phyloP scores from a whole-genome alignment of 2,888 invertebrate species.

The Steinernema hermaphroditum region DNA sequence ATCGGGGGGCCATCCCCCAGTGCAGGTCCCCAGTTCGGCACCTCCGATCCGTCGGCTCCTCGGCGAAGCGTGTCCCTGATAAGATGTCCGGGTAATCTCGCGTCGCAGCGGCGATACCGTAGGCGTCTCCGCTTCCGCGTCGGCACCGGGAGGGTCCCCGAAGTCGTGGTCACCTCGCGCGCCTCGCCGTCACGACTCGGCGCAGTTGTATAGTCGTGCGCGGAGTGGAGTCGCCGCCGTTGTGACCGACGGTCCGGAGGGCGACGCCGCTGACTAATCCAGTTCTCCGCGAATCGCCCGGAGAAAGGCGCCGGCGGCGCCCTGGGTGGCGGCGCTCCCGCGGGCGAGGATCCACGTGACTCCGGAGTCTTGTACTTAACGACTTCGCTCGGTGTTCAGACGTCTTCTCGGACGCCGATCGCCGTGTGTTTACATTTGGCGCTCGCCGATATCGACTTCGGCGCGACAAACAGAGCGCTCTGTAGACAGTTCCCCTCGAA shows the following conservation, averaged over 20 bases:
- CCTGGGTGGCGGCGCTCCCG: background rate
- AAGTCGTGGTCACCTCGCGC: background rate
- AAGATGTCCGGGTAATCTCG: constrained; percentile 25
- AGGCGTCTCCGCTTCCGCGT: background rate
- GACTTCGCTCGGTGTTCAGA: no score
- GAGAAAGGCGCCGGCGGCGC: background rate
- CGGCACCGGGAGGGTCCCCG: background rate
- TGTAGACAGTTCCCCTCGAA: constrained; percentile 25
- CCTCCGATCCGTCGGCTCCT: constrained; percentile 1
- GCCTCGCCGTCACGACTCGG: constrained; percentile 20
- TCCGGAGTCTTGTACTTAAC: no score
- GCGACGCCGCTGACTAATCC: background rate
- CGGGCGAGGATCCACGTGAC: no score
- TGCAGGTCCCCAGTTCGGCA: constrained; percentile 17
- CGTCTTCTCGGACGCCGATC: no score
- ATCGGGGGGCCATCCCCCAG: background rate
- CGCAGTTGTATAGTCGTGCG: constrained; percentile 23
- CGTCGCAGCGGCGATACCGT: background rate
- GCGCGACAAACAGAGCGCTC: constrained; percentile 17
- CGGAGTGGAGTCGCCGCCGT: background rate
- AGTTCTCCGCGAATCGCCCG: background rate
- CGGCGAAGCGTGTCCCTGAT: constrained; percentile 16
- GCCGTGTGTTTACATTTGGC: constrained; percentile 11
- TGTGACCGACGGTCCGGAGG: constrained; percentile 2
- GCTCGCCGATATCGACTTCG: constrained; percentile 22